These are phyloP conservation scores for Coracias cyanogaster DNA, from an alignment of 2,797 vertebrate species.

Conservation along the genomic window DNA sequence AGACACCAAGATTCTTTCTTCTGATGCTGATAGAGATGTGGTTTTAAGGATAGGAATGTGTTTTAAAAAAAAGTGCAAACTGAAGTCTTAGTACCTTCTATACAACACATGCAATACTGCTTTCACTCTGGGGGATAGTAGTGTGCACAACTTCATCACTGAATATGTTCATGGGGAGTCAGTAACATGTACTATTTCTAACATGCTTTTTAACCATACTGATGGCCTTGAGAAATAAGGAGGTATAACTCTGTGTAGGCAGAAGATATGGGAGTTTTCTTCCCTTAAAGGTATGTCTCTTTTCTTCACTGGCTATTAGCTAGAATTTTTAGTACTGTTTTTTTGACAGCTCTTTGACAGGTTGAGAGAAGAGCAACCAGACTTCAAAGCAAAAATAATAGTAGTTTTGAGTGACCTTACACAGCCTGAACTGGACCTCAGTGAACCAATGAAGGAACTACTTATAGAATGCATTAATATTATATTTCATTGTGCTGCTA, in stretches of 20 bases:
- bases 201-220: not conserved
- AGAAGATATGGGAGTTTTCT: not conserved
- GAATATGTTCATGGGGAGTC: not conserved
- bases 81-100: not conserved
- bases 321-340: not conserved
- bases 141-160: not conserved
- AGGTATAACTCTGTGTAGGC: not conserved
- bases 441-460: conserved; percentile 85
- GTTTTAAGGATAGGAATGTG: not conserved
- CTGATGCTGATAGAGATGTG: not conserved
- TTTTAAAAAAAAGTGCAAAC: not conserved
- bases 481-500: conserved; percentile 96
- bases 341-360: conserved; percentile 91
- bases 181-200: not conserved
- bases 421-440: conserved; percentile 88
- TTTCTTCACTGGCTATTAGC: not conserved
- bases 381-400: conserved; percentile 91
- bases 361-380: conserved; percentile 91
- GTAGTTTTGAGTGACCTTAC: conserved; percentile 92
- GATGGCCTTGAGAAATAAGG: not conserved
- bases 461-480: conserved; percentile 87
- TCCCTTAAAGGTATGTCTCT: not conserved
- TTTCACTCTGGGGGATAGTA: not conserved
- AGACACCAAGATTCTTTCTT: not conserved
- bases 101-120: not conserved